Conservation (phyloP, 1,140 invertebrate species). For the Heliconius hewitsoni region DNA sequence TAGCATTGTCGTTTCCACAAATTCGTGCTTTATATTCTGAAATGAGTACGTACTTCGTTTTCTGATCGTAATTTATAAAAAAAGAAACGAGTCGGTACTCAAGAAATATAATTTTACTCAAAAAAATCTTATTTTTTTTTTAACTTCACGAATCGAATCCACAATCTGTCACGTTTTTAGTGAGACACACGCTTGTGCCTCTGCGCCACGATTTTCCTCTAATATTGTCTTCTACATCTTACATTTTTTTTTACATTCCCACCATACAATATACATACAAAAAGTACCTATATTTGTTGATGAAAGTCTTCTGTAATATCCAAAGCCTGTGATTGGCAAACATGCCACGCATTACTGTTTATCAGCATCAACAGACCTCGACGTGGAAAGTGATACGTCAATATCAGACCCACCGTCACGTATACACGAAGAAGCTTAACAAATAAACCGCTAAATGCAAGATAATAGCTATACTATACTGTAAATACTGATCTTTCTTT, state of each 20-base stretch:
- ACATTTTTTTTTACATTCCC: not conserved
- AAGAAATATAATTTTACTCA: not conserved
- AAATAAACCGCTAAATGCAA: constrained; percentile 35
- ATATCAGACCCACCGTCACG: constrained; percentile 26
- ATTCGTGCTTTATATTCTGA: constrained; percentile 36
- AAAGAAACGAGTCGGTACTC: not conserved
- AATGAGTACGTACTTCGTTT: constrained; percentile 33
- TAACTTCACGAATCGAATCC: no score
- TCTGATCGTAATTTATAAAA: constrained; percentile 16
- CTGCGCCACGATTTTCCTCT: no score
- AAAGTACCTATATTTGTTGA: not conserved
- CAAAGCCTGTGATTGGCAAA: constrained; percentile 28
- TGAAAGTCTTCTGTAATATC: constrained; percentile 2
- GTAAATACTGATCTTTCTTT: not conserved
- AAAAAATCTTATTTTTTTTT: no score
- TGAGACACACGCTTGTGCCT: no score
- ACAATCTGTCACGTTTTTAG: no score
- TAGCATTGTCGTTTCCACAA: constrained; percentile 37
- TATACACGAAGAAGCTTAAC: constrained; percentile 35
- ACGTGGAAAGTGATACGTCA: constrained; percentile 38
- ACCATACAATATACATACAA: not conserved
- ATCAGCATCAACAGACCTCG: constrained; percentile 42
- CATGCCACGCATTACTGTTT: constrained; percentile 41
- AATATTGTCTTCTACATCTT: no score
- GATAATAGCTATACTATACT: constrained; percentile 23